These are phyloP conservation scores for Drosophila macrospina DNA, from an alignment of 2,888 invertebrate species.

Conservation along the genomic window DNA sequence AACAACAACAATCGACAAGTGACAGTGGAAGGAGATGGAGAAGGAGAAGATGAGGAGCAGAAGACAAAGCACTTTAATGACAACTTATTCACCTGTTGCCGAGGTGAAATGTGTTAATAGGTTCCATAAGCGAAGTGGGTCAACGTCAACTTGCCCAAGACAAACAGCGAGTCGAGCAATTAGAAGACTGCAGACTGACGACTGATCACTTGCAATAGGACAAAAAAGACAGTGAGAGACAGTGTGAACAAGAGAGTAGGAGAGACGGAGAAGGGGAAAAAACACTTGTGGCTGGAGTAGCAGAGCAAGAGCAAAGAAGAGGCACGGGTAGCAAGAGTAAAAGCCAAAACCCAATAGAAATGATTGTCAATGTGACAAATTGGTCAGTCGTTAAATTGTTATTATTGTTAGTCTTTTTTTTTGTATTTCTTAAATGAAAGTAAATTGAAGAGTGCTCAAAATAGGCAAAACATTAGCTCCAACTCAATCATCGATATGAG, in stretches of 20 bases:
- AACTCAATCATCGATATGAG: too few relatives aligned
- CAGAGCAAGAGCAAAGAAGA: not conserved
- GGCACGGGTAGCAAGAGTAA: not conserved
- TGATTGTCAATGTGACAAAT: not conserved
- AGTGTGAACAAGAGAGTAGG: too few relatives aligned
- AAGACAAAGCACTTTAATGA: constrained; percentile 54
- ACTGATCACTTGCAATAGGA: constrained; percentile 7
- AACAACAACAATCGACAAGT: constrained; percentile 24
- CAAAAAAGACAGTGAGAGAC: not conserved
- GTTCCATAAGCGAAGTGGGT: constrained; percentile 76
- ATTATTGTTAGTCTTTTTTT: not conserved
- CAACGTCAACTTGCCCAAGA: constrained; percentile 67
- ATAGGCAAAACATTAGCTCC: too few relatives aligned
- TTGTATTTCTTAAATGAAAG: not conserved
- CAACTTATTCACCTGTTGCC: constrained; percentile 49
- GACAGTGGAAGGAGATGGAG: constrained; percentile 28
- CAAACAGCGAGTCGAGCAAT: constrained; percentile 58
- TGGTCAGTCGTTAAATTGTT: not conserved
- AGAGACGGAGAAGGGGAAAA: not conserved
- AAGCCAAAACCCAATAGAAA: not conserved
- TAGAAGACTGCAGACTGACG: constrained; percentile 34
- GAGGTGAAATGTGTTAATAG: constrained; percentile 80
- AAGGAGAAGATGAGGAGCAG: too few relatives aligned
- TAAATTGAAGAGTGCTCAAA: not conserved
- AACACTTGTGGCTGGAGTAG: not conserved